These are phyloP conservation scores for Drosophila rufa DNA, from an alignment of 1,140 invertebrate genomes.

Conservation along the genomic window DNA sequence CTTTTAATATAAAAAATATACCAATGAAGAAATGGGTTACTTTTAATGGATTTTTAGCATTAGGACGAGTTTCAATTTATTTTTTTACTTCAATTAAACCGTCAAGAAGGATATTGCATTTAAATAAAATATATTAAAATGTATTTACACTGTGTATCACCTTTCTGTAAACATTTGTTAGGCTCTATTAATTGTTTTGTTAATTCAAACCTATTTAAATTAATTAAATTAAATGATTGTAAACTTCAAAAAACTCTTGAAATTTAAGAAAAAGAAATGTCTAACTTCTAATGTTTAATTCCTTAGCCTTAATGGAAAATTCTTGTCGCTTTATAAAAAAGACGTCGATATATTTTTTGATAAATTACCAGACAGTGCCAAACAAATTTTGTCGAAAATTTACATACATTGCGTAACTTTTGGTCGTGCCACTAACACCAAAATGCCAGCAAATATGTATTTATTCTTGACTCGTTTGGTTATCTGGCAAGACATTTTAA, in stretches of 20 bases:
- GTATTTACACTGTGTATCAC: too few species aligned
- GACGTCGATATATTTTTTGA: background rate
- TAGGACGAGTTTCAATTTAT: too few species aligned
- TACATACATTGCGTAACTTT: conserved; percentile 47
- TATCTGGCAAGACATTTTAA: background rate
- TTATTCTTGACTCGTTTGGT: conserved; percentile 36
- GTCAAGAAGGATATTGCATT: too few species aligned
- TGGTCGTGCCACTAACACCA: conserved; percentile 33
- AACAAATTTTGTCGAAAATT: conserved; percentile 19
- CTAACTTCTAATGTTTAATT: background rate
- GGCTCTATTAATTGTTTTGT: too few species aligned
- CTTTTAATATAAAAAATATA: too few species aligned
- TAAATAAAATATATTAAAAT: too few species aligned
- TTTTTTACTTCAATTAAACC: too few species aligned
- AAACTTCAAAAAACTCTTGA: background rate
- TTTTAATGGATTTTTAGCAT: too few species aligned
- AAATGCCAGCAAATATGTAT: conserved; percentile 15
- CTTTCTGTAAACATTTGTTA: too few species aligned
- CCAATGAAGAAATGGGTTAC: too few species aligned
- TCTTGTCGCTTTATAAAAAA: background rate
- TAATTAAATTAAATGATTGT: too few species aligned
- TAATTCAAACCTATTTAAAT: too few species aligned
- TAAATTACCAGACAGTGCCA: conserved; percentile 2
- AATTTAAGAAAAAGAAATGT: background rate
- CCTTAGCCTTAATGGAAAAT: background rate